A percentile compares a stretch with the other conserved stretches of the same genome.
phyloP scores from a whole-genome alignment of 2,888 invertebrate species.

The Ophion obscuratus region DNA sequence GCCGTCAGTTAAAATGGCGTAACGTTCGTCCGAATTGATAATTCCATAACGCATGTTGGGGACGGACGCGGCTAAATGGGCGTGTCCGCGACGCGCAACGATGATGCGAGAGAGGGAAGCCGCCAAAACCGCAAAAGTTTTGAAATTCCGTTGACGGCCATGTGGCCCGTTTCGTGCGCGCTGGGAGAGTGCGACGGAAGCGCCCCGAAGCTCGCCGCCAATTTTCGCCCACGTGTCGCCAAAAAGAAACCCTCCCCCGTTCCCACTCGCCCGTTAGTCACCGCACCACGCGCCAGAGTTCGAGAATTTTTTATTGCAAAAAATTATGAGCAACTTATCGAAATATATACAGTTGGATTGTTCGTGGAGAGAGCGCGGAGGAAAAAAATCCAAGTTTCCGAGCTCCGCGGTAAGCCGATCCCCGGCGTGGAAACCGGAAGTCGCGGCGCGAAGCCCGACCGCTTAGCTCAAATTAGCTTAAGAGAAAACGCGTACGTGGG shows the following conservation, averaged over 20 bases:
- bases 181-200: constrained; percentile 28
- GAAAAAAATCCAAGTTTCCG: not conserved
- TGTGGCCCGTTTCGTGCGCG: constrained; percentile 29
- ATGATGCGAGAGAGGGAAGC: not conserved
- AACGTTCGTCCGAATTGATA: constrained; percentile 10
- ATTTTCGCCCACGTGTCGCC: constrained; percentile 22
- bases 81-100: constrained; percentile 35
- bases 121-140: constrained; percentile 47
- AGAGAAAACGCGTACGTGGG: not conserved
- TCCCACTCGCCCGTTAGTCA: too few relatives aligned
- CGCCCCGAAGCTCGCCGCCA: constrained; percentile 22
- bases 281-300: too few relatives aligned
- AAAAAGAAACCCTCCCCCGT: not conserved
- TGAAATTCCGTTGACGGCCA: constrained; percentile 48
- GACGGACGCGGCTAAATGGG: constrained; percentile 48
- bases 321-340: too few relatives aligned
- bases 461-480: constrained; percentile 39
- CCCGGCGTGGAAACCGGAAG: constrained; percentile 48
- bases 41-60: constrained; percentile 25
- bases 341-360: too few relatives aligned
- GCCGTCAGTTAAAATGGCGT: not conserved
- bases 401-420: too few relatives aligned
- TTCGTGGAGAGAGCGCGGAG: not conserved
- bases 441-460: constrained; percentile 56
- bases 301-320: too few relatives aligned